These are phyloP conservation scores for Tenthredo amoena DNA, from an alignment of 2,888 invertebrate species.

Conservation along the genomic window DNA sequence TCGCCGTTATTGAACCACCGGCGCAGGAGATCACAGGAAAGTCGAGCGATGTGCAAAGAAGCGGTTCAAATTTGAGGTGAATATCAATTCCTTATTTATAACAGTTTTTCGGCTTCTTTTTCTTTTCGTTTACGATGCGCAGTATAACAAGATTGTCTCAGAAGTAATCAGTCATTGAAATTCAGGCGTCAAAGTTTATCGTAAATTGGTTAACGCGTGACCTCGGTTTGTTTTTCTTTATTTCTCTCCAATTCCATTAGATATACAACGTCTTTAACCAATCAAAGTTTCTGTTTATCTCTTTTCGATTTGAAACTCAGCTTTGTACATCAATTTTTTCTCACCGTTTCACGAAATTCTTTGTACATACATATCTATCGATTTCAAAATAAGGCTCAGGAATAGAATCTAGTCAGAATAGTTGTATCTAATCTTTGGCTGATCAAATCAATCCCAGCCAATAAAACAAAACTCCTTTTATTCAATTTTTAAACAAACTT, in stretches of 20 bases:
- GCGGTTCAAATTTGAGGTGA: conserved; percentile 70
- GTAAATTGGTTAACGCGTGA: neutral
- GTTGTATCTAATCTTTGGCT: neutral
- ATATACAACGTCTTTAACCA: neutral
- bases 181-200: neutral
- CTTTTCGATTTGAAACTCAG: neutral
- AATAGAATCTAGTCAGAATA: neutral
- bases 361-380: neutral
- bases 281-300: neutral
- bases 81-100: conserved; percentile 3
- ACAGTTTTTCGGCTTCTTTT: neutral
- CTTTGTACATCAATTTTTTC: neutral
- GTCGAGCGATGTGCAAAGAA: conserved; percentile 65
- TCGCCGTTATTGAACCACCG: conserved; percentile 54
- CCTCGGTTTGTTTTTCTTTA: conserved; percentile 3
- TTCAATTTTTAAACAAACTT: neutral
- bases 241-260: neutral
- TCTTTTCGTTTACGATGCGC: neutral
- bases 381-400: neutral
- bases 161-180: neutral
- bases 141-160: neutral
- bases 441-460: neutral
- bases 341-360: neutral
- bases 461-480: neutral
- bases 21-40: conserved; percentile 58